Conservation (phyloP, 2,888 invertebrate species). For the Lasioglossum figueresi region DNA sequence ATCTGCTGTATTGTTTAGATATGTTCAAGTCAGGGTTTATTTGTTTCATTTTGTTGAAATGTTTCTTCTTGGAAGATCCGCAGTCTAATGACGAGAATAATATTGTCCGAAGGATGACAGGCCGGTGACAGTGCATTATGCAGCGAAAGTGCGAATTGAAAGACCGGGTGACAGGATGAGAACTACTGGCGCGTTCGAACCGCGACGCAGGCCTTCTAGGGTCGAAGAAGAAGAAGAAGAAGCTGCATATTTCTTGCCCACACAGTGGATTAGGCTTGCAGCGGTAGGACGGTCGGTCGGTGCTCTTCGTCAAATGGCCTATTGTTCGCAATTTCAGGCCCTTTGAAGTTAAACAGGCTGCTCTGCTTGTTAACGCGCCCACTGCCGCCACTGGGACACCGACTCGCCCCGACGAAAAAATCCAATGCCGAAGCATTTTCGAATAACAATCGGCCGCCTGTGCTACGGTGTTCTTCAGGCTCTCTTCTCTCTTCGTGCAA, state of each 20-base stretch:
- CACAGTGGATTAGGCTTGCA: slow-evolving; percentile 45
- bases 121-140: background rate
- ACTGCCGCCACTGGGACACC: background rate
- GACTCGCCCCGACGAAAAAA: background rate
- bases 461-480: background rate
- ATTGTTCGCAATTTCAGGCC: slow-evolving; percentile 53
- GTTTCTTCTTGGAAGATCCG: no score
- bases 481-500: background rate
- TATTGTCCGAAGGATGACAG: background rate
- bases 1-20: background rate
- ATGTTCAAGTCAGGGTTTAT: background rate
- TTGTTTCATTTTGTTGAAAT: background rate
- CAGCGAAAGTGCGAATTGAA: background rate
- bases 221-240: slow-evolving; percentile 55
- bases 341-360: slow-evolving; percentile 19
- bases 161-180: slow-evolving; percentile 38
- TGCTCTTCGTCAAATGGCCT: slow-evolving; percentile 47
- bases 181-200: slow-evolving; percentile 55
- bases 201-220: slow-evolving; percentile 56
- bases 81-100: no score
- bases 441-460: slow-evolving; percentile 3
- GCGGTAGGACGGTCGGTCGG: slow-evolving; percentile 14
- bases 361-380: slow-evolving; percentile 36
- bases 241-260: slow-evolving; percentile 61
- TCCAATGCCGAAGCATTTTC: slow-evolving; percentile 3